Base-by-base conservation (phyloP, 2,113 vertebrate species). In the Nipponia nippon region DNA sequence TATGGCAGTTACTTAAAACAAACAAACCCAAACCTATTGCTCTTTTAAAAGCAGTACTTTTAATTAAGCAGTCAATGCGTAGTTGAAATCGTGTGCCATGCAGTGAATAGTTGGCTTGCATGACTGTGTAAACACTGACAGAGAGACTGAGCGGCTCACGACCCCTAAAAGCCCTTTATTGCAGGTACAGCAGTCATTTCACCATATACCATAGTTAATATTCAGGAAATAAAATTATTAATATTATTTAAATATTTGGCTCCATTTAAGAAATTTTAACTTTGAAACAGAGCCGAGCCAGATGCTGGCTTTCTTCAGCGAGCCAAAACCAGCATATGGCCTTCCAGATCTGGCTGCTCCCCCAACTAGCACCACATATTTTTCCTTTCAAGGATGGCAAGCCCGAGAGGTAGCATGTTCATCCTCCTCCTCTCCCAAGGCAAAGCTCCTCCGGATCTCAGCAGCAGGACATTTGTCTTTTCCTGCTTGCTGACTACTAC, bases 11-110 rank as follows among this genome's bases (percentile, higher is more conserved):
- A 78, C 89, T 87, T 58, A 93, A 97, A 96, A 89, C 87, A 50
- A 76, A n/a, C 8, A 77, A 69, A 9, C 29, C 25, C 6, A 77
- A 91, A 44, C 32, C 96, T 97, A 95, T 72, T 95, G 80, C 90
- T 96, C 93, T 97, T 97, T 97, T 97, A 97, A 98, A 98, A 98
- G 95, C 84, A 94, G 83, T 90, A 90, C 76, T 96, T 98, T 96
- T 98, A 98, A 98, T 98, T 97, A 98, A 97, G 95, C 87, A 97
- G 87, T 89, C 65, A 94, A 90, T 81, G 73, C 30, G 29, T 67
- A 96, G 96, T 79, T 94, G 83, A 92, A 91, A 76, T 59, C 7
- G 7, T 87, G 72, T 94, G 94, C 96, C 93, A 91, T 80, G 89
- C 79, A 72, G 34, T 96, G 90, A 96, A 94, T 89, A 90, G 62